Evolutionary conservation across 2,113 vertebrate genomes (phyloP).

Genomic region (Oreotrochilus melanogaster): DNA sequence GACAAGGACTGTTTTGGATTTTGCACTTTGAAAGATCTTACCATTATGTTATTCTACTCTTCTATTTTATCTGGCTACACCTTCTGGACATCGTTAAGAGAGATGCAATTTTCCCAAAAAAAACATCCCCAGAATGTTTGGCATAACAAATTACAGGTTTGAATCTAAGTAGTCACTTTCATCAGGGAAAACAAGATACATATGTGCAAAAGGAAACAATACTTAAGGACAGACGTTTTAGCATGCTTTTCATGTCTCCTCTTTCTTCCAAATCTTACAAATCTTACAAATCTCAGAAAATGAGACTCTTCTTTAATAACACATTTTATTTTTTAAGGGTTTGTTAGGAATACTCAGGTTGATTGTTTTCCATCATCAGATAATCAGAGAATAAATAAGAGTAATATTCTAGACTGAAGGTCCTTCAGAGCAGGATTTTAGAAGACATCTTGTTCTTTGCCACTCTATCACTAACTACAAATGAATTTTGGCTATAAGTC

Average conservation of each 20-base stretch:
- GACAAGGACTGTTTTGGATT: neutral
- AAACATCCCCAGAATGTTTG: neutral
- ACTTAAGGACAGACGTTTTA: neutral
- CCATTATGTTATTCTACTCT: neutral
- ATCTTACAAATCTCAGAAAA: neutral
- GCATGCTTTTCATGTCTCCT: neutral
- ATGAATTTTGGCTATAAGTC: neutral
- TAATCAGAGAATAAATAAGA: neutral
- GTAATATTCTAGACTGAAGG: neutral
- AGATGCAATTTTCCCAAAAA: neutral
- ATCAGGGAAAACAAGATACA: neutral
- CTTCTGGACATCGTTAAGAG: neutral
- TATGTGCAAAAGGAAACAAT: neutral
- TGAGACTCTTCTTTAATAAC: neutral
- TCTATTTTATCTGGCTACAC: neutral
- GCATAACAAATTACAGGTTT: neutral
- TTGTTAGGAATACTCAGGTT: neutral
- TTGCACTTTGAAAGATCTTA: neutral
- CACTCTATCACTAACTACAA: neutral
- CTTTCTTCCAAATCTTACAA: neutral
- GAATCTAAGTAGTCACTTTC: neutral
- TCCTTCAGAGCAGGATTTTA: neutral
- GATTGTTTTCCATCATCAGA: neutral
- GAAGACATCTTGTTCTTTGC: neutral
- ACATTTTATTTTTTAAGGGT: neutral